Base-by-base conservation (phyloP, 1,140 invertebrate genomes). In the Drosophila erecta region DNA sequence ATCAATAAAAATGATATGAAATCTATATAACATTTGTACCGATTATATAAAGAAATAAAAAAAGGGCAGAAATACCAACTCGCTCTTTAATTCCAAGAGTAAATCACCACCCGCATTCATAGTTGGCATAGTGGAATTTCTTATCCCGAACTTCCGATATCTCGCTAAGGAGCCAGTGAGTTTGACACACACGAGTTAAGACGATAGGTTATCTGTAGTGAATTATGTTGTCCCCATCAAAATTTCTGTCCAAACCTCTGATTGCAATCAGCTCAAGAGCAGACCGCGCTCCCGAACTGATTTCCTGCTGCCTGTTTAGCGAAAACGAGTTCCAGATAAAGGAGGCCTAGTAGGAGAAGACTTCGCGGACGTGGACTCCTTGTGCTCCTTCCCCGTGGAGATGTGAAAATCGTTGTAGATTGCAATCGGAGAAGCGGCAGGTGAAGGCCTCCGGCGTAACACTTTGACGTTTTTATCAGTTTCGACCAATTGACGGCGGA, bases 381-480 rank as follows among this genome's bases (percentile, higher is more conserved):
- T 35, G n/a, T 7, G 17, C 35, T 57, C 40, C 57, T 57, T 60
- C 67, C 61, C 64, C 43, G 56, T 60, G 74, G 83, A 76, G 73
- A 59, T 66, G 60, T 85, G 74, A 75, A 61, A 81, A 87, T 81
- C 69, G 60, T 44, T 87, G 62, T 77, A 75, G 81, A 85, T 85
- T 75, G 64, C 74, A 78, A 85, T 85, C 81, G 71, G 51, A 51
- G 56, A 51, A 59, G 59, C 65, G 51, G 46, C 79, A 74, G 81
- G 69, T 83, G 78, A 83, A 66, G 60, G 69, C 77, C 78, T 74
- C 69, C 50, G 76, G 81, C 81, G 72, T 75, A 75, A 53, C 75
- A 60, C 69, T 74, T 66, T 85, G 81, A 85, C 83, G 79, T 81
- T 86, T 85, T 85, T 85, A 85, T 85, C 81, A 85, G 81, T 62